Conservation (phyloP, 2,797 vertebrate species). For the Labeo calbasu region DNA sequence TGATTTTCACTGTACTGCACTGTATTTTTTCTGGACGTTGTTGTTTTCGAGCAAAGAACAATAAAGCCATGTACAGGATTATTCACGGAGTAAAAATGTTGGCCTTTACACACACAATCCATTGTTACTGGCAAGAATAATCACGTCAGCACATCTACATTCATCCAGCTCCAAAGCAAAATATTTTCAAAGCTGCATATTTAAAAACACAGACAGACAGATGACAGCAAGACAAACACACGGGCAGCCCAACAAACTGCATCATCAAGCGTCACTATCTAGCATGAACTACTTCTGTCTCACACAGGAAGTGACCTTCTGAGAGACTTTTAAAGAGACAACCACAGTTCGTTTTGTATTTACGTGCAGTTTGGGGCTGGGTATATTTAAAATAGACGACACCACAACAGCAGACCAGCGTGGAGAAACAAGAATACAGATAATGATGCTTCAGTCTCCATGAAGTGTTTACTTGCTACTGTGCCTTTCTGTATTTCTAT, state of each 20-base stretch:
- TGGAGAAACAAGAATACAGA: neutral
- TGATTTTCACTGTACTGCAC: neutral
- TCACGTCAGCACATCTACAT: slow-evolving; percentile 9
- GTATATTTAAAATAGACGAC: neutral
- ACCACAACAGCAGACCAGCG: neutral
- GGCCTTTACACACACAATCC: neutral
- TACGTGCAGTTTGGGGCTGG: neutral
- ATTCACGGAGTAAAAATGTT: neutral
- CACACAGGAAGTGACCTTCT: neutral
- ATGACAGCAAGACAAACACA: neutral
- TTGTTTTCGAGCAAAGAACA: neutral
- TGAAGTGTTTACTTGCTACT: neutral
- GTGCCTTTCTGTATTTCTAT: neutral
- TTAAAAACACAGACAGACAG: slow-evolving; percentile 3
- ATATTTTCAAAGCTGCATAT: slow-evolving; percentile 35
- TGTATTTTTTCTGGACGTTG: neutral
- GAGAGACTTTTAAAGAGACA: neutral
- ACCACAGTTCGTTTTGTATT: neutral
- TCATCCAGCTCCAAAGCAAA: slow-evolving; percentile 17
- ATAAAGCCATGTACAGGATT: slow-evolving; percentile 14
- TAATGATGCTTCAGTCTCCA: neutral
- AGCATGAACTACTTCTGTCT: neutral
- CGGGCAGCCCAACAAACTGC: neutral
- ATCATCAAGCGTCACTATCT: neutral
- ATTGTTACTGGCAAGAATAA: slow-evolving; percentile 20